Base-by-base conservation (phyloP, 2,113 vertebrate species). In the Bos javanicus region DNA sequence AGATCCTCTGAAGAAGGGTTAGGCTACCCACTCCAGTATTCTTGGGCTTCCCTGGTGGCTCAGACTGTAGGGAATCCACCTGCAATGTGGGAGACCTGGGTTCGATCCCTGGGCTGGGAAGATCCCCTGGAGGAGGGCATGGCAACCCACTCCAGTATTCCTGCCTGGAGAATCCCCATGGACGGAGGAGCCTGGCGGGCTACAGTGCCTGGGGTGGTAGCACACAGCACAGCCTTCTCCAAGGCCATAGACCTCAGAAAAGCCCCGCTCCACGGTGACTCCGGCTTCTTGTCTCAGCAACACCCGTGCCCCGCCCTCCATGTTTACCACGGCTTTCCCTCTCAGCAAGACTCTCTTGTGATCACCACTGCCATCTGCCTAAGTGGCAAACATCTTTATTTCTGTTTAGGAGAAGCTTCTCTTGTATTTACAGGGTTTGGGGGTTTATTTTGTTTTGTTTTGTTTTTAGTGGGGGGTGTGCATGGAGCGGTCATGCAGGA, bases 261-360 rank as follows among this genome's bases (percentile, higher is more conserved):
- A 52, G 39, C 19, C 33, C n/a, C 2, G 9, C 48, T 8, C 28
- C 10, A 0, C 3, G 56, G 11, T 5, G 10, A 36, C n/a, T 0
- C 4, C 54, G 36, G 50, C 28, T 8, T 74, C 74, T 23, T 6
- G 48, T n/a, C 50, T 33, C 54, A 16, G 78, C 28, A 4, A 0
- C 16, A 13, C 23, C 23, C 0, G 11, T 25, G 59, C 62, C 16
- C 33, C 0, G 3, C 56, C 54, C 9, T 25, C 48, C 2, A 0
- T 1, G 33, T 8, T 28, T 25, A 11, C 76, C 1, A 1, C 0
- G 14, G 30, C 28, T 33, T 39, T 36, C 23, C 56, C 39, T 56
- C 56, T 82, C 74, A 28, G 17, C 25, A 13, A 21, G 52, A 9
- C 28, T 28, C n/a, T 26, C 39, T n/a, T 0, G 23, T 28, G 39